Evolutionary conservation across 2,797 vertebrate species (phyloP).

Genomic region (Nyctibius grandis): DNA sequence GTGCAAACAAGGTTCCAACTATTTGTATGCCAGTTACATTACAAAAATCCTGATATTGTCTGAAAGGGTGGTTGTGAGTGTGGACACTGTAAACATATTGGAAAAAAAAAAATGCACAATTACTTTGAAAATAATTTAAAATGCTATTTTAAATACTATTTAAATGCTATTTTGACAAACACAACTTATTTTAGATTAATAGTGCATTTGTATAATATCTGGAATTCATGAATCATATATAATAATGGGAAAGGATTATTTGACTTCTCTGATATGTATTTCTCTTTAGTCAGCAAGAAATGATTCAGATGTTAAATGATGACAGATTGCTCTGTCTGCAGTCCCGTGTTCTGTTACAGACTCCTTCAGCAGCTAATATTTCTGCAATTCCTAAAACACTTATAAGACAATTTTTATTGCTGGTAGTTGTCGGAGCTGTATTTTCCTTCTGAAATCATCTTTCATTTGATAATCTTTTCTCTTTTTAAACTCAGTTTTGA

Average conservation of each 20-base stretch:
- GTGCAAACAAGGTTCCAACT: not conserved
- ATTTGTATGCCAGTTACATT: not conserved
- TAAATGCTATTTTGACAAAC: not conserved
- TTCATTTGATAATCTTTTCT: not conserved
- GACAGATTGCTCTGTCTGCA: not conserved
- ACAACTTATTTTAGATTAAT: not conserved
- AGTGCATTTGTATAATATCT: not conserved
- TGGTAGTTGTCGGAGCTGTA: not conserved
- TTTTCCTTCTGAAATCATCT: not conserved
- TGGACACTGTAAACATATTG: not conserved
- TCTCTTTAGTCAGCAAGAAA: constrained; percentile 13
- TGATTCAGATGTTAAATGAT: not conserved
- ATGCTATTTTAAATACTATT: not conserved
- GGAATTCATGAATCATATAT: not conserved
- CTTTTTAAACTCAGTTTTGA: not conserved
- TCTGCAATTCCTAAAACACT: not conserved
- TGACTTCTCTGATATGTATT: not conserved
- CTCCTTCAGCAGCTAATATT: not conserved
- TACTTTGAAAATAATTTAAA: not conserved
- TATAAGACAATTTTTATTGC: not conserved
- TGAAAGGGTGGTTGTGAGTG: not conserved
- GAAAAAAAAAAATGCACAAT: not conserved
- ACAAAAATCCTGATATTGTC: not conserved
- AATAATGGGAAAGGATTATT: not conserved
- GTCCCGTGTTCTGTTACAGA: not conserved